These are phyloP conservation scores for Nemurella pictetii DNA, from an alignment of 2,888 invertebrate species.

Conservation along the genomic window DNA sequence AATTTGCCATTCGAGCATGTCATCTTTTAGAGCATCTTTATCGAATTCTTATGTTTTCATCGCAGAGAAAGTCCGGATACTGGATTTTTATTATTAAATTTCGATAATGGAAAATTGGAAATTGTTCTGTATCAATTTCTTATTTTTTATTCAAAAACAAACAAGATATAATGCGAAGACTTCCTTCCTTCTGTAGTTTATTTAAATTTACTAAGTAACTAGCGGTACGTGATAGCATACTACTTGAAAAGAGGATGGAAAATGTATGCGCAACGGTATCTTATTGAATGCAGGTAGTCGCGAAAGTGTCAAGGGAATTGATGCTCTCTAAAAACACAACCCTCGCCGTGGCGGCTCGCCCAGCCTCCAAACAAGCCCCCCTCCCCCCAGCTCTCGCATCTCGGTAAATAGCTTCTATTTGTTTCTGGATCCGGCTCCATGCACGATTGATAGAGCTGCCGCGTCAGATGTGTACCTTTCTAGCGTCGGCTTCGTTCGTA, in stretches of 20 bases:
- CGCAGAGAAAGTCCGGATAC: background rate
- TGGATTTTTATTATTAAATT: background rate
- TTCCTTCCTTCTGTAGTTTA: background rate
- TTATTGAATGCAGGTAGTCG: background rate
- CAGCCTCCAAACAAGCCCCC: background rate
- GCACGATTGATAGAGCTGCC: background rate
- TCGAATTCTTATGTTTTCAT: background rate
- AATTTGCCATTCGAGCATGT: background rate
- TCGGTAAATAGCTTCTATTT: background rate
- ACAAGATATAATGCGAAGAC: background rate
- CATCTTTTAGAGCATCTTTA: background rate
- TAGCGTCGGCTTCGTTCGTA: background rate
- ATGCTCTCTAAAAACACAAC: background rate
- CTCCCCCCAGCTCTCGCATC: background rate
- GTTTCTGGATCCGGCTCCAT: background rate
- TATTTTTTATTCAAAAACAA: background rate
- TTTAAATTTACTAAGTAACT: background rate
- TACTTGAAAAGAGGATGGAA: background rate
- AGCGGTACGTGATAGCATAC: background rate
- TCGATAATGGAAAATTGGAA: slow-evolving; percentile 1
- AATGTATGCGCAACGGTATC: background rate
- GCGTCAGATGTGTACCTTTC: background rate
- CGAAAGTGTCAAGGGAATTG: background rate
- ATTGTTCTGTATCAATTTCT: background rate
- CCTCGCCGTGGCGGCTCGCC: background rate